Evolutionary conservation across 2,888 invertebrate species (phyloP), one percentile per base, ranked within the genome.

Genomic region (Nipponacmea schrenckii): DNA sequence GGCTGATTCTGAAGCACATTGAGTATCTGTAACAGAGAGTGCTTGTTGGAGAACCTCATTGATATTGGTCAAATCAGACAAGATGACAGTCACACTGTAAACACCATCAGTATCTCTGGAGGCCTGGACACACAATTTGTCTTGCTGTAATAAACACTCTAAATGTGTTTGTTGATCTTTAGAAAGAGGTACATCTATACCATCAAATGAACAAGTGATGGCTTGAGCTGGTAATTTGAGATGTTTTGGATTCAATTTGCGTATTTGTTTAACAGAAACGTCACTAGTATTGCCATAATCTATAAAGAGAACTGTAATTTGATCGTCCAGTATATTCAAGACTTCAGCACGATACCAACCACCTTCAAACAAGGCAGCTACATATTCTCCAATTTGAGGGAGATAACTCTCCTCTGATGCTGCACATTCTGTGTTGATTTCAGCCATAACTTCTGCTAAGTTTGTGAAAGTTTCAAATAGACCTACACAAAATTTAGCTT

Each of bases 261-360:
- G 73, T 0, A 84, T 71, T 62, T 71, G 69, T n/a, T 67, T 63
- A 24, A 73, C 65, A 7, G 67, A 64, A 31, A 79, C 75, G 2
- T 62, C 66, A n/a, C 81, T 84, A 26, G 63, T 71, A 66, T 86
- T 86, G 1, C 88, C 88, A 77, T 84, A 88, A 74, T 88, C 88
- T 39, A 88, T 78, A 75, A 83, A 86, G 62, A 74, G 77, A 2
- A 87, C 82, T 15, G 71, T 72, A n/a, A 75, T 78, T n/a, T 68
- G 70, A 3, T 73, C 44, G 7, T 71, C 77, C 10, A 74, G 72
- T 8, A 74, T 70, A 24, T 78, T 78, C 5, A 73, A 50, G 20
- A 75, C 72, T 56, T 48, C 62, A n/a, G 75, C 77, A 14, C 79
- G 65, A 62, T 77, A 79, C 79, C 79, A 79, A 0, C 65, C 63